phyloP scores from a whole-genome alignment of 2,797 vertebrate species.

The Muraenolepis orangiensis region DNA sequence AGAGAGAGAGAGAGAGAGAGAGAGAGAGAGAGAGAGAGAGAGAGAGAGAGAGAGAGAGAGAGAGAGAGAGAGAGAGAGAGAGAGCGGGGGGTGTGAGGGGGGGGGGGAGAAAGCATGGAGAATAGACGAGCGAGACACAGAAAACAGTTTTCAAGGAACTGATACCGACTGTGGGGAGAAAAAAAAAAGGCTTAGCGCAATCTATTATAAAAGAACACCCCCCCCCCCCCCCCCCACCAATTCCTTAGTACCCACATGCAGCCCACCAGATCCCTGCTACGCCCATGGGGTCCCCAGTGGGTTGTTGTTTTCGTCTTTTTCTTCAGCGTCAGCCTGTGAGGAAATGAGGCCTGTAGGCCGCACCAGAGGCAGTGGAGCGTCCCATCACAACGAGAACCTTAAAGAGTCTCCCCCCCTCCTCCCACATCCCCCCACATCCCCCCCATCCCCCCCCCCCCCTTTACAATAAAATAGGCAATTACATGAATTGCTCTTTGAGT shows the following conservation, averaged over 20 bases:
- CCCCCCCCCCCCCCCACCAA: slow-evolving; percentile 22
- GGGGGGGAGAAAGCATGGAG: no score
- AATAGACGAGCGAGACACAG: slow-evolving; percentile 13
- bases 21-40: slow-evolving; percentile 6
- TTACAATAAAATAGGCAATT: slow-evolving; percentile 75
- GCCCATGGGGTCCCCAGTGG: slow-evolving; percentile 24
- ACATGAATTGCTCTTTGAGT: slow-evolving; percentile 70
- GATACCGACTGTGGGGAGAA: slow-evolving; percentile 51
- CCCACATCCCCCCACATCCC: no score
- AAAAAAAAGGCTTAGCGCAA: slow-evolving; percentile 45
- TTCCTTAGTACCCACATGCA: slow-evolving; percentile 30
- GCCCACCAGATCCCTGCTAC: slow-evolving; percentile 34
- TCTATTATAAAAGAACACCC: slow-evolving; percentile 45
- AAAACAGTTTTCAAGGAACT: slow-evolving; percentile 31
- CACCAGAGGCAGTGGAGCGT: slow-evolving; percentile 49
- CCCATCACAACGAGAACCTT: slow-evolving; percentile 40
- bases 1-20: not conserved
- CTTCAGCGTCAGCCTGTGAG: slow-evolving; percentile 44
- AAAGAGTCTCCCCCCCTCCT: no score
- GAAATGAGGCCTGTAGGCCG: slow-evolving; percentile 45
- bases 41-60: not conserved
- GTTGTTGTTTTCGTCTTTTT: slow-evolving; percentile 37
- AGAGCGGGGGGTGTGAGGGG: no score
- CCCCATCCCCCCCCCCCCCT: no score
- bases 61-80: slow-evolving; percentile 12